Conservation (phyloP, 2,888 invertebrate species). For the Autographa gamma region DNA sequence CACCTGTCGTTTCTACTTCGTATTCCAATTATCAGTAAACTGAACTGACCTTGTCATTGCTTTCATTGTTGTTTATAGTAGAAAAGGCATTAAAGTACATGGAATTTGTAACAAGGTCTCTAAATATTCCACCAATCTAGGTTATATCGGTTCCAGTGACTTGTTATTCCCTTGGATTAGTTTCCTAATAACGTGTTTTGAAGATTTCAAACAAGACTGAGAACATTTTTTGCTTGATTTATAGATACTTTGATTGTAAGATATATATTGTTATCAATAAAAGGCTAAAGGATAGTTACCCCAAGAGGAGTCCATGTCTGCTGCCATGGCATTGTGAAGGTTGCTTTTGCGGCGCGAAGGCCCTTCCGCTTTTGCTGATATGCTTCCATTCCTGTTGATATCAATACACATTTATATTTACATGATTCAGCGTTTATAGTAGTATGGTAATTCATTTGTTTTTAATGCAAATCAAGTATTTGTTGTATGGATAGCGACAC, state of each 20-base stretch:
- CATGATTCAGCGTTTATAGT: constrained; percentile 10
- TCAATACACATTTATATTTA: constrained; percentile 35
- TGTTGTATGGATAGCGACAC: neutral
- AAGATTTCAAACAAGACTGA: constrained; percentile 14
- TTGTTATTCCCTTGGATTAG: constrained; percentile 25
- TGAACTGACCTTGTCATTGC: constrained; percentile 47
- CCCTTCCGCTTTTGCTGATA: constrained; percentile 89
- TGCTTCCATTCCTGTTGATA: constrained; percentile 81
- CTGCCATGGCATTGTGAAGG: constrained; percentile 89
- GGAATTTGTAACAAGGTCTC: constrained; percentile 53
- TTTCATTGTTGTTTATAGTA: constrained; percentile 39
- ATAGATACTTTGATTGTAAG: constrained; percentile 33
- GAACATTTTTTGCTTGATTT: constrained; percentile 11
- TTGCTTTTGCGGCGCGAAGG: constrained; percentile 93
- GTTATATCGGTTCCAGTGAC: constrained; percentile 51
- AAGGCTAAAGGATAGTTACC: constrained; percentile 68
- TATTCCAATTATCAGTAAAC: constrained; percentile 33
- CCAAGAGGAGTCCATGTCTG: constrained; percentile 85
- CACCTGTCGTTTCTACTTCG: constrained; percentile 58
- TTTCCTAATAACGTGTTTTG: constrained; percentile 7
- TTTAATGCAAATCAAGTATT: constrained; percentile 23
- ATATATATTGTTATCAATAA: constrained; percentile 20
- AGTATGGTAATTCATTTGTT: neutral
- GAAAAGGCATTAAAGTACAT: constrained; percentile 41
- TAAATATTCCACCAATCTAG: constrained; percentile 43